Conservation (phyloP, 2,797 vertebrate species). For the Betta splendens region DNA sequence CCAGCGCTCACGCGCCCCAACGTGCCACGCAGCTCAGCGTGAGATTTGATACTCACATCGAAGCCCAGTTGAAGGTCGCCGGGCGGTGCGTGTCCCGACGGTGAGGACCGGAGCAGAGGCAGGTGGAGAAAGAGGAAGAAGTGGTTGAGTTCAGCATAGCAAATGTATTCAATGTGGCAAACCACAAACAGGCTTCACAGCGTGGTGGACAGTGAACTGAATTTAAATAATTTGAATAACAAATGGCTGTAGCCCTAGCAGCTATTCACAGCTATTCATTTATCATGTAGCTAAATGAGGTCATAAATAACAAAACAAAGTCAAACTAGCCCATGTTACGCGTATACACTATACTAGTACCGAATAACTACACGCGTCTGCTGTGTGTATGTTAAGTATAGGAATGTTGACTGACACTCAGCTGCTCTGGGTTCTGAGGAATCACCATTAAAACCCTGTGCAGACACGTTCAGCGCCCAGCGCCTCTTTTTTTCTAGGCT, state of each 20-base stretch:
- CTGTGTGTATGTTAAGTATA: too few relatives aligned
- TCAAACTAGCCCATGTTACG: too few relatives aligned
- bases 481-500: not conserved
- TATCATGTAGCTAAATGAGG: not conserved
- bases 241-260: not conserved
- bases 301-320: not conserved
- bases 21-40: slow-evolving; percentile 4
- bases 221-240: not conserved
- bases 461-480: not conserved
- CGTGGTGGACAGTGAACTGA: not conserved
- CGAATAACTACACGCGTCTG: too few relatives aligned
- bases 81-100: slow-evolving; percentile 26
- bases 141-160: slow-evolving; percentile 26
- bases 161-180: not conserved
- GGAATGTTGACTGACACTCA: too few relatives aligned
- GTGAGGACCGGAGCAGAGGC: slow-evolving; percentile 5
- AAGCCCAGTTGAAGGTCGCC: slow-evolving; percentile 22
- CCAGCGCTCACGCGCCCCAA: not conserved
- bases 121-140: slow-evolving; percentile 14
- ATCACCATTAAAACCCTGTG: too few relatives aligned
- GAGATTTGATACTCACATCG: slow-evolving; percentile 60
- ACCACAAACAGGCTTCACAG: not conserved
- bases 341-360: too few relatives aligned
- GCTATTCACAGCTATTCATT: not conserved
- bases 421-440: too few relatives aligned